Conservation (phyloP, 2,888 invertebrate species). For the Ormyrus rosae region DNA sequence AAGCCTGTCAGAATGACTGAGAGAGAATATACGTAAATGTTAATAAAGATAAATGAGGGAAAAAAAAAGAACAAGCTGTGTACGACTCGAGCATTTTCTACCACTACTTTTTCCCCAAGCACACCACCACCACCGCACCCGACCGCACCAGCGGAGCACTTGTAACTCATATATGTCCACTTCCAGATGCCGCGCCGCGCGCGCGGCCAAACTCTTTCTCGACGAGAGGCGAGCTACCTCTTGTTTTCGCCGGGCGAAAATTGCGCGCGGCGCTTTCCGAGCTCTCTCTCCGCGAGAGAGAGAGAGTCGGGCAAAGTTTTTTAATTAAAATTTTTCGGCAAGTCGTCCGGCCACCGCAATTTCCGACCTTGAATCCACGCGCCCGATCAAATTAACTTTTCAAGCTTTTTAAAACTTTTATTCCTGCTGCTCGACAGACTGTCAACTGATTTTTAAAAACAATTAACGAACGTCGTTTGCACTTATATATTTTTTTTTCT, state of each 20-base stretch:
- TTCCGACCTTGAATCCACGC: conserved; percentile 13
- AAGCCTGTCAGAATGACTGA: background rate
- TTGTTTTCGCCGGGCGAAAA: background rate
- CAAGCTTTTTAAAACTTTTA: too few species aligned
- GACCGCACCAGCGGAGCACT: too few species aligned
- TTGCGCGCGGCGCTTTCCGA: background rate
- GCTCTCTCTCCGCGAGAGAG: too few species aligned
- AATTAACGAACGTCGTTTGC: too few species aligned
- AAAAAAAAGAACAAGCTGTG: background rate
- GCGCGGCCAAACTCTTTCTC: background rate
- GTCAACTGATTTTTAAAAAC: too few species aligned
- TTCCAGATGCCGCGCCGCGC: too few species aligned
- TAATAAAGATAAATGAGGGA: conserved; percentile 39
- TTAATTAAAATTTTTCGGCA: conserved; percentile 45
- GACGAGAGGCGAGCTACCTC: too few species aligned
- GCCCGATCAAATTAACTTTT: too few species aligned
- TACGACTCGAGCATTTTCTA: background rate
- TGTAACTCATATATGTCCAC: too few species aligned
- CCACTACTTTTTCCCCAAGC: background rate
- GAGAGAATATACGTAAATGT: conserved; percentile 31
- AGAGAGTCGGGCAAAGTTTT: conserved; percentile 12
- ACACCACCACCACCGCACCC: background rate
- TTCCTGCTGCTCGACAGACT: too few species aligned
- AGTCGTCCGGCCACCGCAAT: background rate
- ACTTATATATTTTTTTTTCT: too few species aligned